phyloP scores from a whole-genome alignment of 2,888 invertebrate species.

The Acheta domesticus region DNA sequence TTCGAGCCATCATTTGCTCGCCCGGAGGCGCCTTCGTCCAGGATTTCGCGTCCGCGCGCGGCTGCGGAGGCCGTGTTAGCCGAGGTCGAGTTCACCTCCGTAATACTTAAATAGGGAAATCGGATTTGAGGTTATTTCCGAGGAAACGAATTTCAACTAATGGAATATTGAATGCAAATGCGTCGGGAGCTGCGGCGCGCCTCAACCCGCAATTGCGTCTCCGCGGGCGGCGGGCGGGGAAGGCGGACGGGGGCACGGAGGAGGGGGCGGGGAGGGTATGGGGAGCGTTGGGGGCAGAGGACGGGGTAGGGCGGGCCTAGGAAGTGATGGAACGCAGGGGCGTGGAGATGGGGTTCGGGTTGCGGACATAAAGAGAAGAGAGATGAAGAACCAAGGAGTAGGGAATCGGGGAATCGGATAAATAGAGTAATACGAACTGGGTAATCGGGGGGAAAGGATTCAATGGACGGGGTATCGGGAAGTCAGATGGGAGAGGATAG shows the following conservation, averaged over 20 bases:
- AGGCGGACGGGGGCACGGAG: background rate
- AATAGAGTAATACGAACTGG: too few relatives aligned
- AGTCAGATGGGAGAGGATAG: too few relatives aligned
- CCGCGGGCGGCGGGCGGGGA: background rate
- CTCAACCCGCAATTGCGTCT: background rate
- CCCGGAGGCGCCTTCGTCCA: background rate
- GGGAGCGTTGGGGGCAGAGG: background rate
- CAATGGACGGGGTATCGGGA: too few relatives aligned
- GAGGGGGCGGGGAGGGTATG: background rate
- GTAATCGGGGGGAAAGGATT: too few relatives aligned
- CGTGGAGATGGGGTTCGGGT: too few relatives aligned
- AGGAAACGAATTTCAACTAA: constrained; percentile 18
- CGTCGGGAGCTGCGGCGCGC: background rate
- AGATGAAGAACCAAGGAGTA: too few relatives aligned
- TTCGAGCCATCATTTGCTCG: too few relatives aligned
- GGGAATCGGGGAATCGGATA: too few relatives aligned
- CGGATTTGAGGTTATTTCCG: constrained; percentile 8
- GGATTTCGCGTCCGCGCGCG: background rate
- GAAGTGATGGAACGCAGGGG: background rate
- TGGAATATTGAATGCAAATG: constrained; percentile 11
- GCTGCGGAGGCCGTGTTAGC: background rate
- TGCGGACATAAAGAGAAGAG: too few relatives aligned
- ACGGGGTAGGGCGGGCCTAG: background rate
- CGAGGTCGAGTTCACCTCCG: background rate
- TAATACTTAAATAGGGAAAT: constrained; percentile 18